These are phyloP conservation scores for Myotis daubentonii DNA, from an alignment of 2,797 vertebrate species.

Conservation along the genomic window DNA sequence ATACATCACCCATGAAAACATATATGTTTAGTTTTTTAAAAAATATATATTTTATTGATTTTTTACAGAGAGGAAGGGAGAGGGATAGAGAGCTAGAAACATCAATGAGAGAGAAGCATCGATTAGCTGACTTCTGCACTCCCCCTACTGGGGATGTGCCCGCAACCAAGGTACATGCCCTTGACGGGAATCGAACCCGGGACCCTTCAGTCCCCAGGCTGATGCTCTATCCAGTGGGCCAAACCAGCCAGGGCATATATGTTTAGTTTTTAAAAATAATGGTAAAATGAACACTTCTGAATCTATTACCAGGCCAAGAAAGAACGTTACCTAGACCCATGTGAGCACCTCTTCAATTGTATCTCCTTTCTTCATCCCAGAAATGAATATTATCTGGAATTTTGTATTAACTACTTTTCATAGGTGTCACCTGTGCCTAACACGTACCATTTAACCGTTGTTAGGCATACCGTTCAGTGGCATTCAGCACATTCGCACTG, in stretches of 20 bases:
- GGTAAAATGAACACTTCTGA: neutral
- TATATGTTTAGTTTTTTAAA: neutral
- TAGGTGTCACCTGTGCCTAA: neutral
- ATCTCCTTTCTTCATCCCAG: neutral
- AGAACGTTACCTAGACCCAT: neutral
- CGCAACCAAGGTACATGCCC: no score
- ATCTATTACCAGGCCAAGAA: neutral
- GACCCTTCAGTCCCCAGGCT: no score
- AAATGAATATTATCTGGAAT: slow-evolving; percentile 1
- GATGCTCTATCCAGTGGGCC: no score
- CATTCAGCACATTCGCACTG: neutral
- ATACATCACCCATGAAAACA: neutral
- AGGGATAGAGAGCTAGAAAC: no score
- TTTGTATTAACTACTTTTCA: slow-evolving; percentile 8
- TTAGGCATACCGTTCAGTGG: neutral
- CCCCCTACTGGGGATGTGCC: no score
- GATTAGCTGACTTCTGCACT: no score
- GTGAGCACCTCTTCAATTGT: neutral
- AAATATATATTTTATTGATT: neutral
- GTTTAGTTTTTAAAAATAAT: neutral
- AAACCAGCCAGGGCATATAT: no score
- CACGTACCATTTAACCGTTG: neutral
- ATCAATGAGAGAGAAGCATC: no score
- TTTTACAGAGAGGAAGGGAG: no score
- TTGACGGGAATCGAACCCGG: no score